phyloP scores from a whole-genome alignment of 92 coral and sea anemone genomes.

The Isaurus tuberculatus region DNA sequence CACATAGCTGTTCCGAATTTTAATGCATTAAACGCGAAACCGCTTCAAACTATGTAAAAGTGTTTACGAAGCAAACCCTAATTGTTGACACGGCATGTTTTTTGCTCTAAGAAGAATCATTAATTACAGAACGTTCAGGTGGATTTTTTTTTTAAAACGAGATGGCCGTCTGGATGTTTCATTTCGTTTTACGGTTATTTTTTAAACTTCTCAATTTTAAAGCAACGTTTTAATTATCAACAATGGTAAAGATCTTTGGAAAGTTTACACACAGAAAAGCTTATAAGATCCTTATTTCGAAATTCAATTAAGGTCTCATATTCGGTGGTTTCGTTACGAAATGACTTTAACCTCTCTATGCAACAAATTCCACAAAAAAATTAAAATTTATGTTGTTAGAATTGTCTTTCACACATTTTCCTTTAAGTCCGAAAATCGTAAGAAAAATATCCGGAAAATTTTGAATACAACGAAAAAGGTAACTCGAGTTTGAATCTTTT shows the following conservation, averaged over 20 bases:
- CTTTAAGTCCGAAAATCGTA: neutral
- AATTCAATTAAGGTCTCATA: conserved; percentile 31
- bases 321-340: neutral
- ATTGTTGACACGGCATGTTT: neutral
- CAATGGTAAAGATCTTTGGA: neutral
- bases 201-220: neutral
- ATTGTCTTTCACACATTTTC: neutral
- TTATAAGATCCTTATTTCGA: neutral
- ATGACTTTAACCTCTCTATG: conserved; percentile 9
- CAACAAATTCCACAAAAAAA: conserved; percentile 2
- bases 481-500: neutral
- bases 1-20: neutral
- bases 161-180: neutral
- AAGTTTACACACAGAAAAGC: neutral
- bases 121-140: conserved; percentile 1
- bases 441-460: neutral
- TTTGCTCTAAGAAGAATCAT: neutral
- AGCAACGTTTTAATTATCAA: neutral
- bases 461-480: neutral
- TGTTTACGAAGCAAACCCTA: neutral
- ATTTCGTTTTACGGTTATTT: neutral
- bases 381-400: neutral
- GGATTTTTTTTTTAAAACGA: neutral
- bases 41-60: conserved; percentile 7
- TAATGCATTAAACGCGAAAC: neutral